phyloP scores from a whole-genome alignment of 53 echinoderm and acorn worm genomes.

The Patiria pectinifera region DNA sequence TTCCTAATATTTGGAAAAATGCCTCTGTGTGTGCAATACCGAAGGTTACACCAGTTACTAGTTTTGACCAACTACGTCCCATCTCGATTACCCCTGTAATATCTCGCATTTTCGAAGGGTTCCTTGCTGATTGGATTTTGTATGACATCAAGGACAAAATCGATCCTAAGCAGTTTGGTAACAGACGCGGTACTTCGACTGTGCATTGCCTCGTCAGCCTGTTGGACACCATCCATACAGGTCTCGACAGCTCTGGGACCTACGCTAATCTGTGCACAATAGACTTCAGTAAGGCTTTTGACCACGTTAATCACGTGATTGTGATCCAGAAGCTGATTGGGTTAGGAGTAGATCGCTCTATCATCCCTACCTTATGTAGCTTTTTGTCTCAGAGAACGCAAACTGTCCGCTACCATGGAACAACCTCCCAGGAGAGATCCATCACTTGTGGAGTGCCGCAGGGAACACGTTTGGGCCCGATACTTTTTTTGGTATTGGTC shows the following conservation, averaged over 20 bases:
- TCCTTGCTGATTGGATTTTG: slow-evolving; percentile 47
- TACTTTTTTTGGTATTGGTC: too few relatives aligned
- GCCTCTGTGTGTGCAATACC: slow-evolving; percentile 47
- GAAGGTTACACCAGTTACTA: neutral
- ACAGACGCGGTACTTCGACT: slow-evolving; percentile 19
- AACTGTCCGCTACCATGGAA: too few relatives aligned
- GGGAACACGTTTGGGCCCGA: too few relatives aligned
- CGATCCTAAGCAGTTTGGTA: slow-evolving; percentile 18
- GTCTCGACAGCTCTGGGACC: slow-evolving; percentile 6
- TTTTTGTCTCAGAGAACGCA: neutral
- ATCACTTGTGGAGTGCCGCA: too few relatives aligned
- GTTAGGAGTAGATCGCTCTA: slow-evolving; percentile 37
- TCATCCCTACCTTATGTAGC: slow-evolving; percentile 43
- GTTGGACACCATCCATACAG: slow-evolving; percentile 25
- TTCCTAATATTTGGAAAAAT: slow-evolving; percentile 43
- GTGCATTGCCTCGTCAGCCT: slow-evolving; percentile 28
- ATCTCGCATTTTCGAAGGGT: slow-evolving; percentile 44
- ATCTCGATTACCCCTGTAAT: slow-evolving; percentile 49
- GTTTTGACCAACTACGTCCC: slow-evolving; percentile 22
- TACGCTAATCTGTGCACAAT: slow-evolving; percentile 39
- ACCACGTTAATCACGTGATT: slow-evolving; percentile 39
- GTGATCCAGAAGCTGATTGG: slow-evolving; percentile 35
- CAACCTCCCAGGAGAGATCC: too few relatives aligned
- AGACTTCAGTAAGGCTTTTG: slow-evolving; percentile 59
- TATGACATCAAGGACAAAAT: neutral